phyloP scores from a whole-genome alignment of 2,888 invertebrate species.

The Punctoribates punctum region DNA sequence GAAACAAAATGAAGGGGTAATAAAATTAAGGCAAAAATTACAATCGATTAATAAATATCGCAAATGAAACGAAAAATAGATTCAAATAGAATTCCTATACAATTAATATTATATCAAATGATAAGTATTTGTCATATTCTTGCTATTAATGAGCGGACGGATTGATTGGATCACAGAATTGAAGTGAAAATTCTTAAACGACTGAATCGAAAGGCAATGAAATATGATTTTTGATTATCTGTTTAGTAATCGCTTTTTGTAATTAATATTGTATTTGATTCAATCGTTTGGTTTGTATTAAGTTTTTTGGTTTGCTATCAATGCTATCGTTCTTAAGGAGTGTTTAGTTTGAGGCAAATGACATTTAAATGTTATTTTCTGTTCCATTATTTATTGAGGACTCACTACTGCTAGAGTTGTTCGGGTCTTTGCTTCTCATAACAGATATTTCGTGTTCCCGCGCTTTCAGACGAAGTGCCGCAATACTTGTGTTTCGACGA shows the following conservation, averaged over 20 bases:
- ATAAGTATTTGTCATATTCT: slow-evolving; percentile 26
- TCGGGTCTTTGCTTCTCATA: slow-evolving; percentile 39
- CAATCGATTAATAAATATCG: slow-evolving; percentile 30
- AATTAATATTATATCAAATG: background rate
- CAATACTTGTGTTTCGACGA: slow-evolving; percentile 64
- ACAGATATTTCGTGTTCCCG: slow-evolving; percentile 69
- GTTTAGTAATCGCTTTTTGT: background rate
- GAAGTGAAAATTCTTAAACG: background rate
- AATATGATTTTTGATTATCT: background rate
- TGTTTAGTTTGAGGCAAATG: background rate
- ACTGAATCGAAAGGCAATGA: background rate
- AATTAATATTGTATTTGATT: no score
- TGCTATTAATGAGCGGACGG: slow-evolving; percentile 30
- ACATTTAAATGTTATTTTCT: slow-evolving; percentile 13
- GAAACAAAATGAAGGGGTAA: background rate
- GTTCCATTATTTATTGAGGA: slow-evolving; percentile 23
- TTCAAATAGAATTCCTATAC: background rate
- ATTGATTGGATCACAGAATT: slow-evolving; percentile 31
- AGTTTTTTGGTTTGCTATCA: slow-evolving; percentile 9
- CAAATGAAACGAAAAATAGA: background rate
- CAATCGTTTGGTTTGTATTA: background rate
- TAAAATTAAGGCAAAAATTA: background rate
- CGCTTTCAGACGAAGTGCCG: slow-evolving; percentile 77
- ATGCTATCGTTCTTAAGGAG: background rate
- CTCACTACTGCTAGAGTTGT: slow-evolving; percentile 32